phyloP scores from a whole-genome alignment of 1,140 invertebrate species.

The Bilobella aurantiaca region DNA sequence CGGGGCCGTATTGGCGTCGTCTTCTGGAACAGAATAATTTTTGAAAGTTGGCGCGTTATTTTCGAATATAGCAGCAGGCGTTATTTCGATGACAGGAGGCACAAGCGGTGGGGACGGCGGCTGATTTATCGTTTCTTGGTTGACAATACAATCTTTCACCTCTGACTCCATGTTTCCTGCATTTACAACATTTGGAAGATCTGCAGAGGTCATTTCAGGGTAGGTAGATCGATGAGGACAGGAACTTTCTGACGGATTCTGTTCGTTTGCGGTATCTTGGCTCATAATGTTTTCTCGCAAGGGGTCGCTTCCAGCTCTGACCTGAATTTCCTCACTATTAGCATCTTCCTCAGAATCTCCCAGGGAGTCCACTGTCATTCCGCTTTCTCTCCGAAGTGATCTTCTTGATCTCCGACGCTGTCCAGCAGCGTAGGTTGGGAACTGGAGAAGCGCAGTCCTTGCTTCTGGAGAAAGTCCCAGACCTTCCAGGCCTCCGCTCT shows the following conservation, averaged over 20 bases:
- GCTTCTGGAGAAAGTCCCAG: conserved; percentile 3
- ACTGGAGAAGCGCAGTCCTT: neutral
- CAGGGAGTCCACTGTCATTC: neutral
- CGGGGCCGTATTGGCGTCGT: too few species aligned
- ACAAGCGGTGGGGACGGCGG: neutral
- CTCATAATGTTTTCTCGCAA: neutral
- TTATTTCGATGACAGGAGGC: conserved; percentile 31
- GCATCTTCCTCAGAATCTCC: conserved; percentile 2
- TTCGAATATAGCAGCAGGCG: conserved; percentile 27
- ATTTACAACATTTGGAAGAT: neutral
- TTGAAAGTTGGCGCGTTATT: too few species aligned
- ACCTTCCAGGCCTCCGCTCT: neutral
- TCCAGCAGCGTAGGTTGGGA: neutral
- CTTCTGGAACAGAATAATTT: too few species aligned
- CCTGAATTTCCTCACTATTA: neutral
- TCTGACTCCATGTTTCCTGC: neutral
- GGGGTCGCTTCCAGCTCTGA: neutral
- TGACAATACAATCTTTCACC: neutral
- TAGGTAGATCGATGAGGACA: neutral
- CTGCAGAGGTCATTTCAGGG: neutral
- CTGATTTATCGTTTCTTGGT: neutral
- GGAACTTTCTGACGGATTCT: neutral
- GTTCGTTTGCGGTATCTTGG: neutral
- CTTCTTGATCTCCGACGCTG: too few species aligned
- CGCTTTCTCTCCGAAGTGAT: neutral